Conservation (phyloP, 2,797 vertebrate species). For the Crenichthys baileyi region DNA sequence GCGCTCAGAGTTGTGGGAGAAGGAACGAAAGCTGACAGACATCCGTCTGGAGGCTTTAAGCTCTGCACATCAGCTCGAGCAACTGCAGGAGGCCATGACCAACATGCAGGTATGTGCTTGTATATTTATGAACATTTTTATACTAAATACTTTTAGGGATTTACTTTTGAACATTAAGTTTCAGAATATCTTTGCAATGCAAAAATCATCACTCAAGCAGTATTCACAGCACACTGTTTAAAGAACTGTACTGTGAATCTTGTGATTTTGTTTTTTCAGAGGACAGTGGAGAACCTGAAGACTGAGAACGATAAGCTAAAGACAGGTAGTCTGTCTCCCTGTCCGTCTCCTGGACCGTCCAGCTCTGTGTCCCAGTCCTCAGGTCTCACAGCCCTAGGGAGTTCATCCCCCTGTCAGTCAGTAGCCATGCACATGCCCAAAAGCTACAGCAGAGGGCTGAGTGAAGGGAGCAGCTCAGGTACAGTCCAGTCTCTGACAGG, state of each 20-base stretch:
- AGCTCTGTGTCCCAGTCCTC: constrained; percentile 85
- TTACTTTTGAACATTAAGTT: neutral
- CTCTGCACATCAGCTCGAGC: constrained; percentile 96
- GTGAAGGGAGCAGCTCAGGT: constrained; percentile 86
- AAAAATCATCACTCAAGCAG: neutral
- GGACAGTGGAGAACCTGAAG: constrained; percentile 95
- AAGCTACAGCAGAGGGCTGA: constrained; percentile 84
- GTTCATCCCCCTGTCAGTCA: constrained; percentile 90
- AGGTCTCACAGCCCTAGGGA: constrained; percentile 80
- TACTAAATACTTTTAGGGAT: neutral
- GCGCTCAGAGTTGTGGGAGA: constrained; percentile 96
- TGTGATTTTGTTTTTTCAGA: constrained; percentile 67
- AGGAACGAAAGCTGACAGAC: constrained; percentile 97
- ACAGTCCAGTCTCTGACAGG: constrained; percentile 6
- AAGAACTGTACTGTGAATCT: neutral
- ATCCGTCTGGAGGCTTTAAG: constrained; percentile 95
- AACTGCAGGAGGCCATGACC: constrained; percentile 96
- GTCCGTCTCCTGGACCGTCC: constrained; percentile 78
- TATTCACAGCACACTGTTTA: neutral
- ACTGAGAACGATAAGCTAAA: constrained; percentile 95
- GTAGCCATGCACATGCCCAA: constrained; percentile 88
- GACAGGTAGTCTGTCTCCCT: constrained; percentile 81
- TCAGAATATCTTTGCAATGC: neutral
- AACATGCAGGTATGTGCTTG: constrained; percentile 89
- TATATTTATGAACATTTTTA: neutral